phyloP scores from a whole-genome alignment of 2,113 vertebrate species.

The Aptenodytes patagonicus region DNA sequence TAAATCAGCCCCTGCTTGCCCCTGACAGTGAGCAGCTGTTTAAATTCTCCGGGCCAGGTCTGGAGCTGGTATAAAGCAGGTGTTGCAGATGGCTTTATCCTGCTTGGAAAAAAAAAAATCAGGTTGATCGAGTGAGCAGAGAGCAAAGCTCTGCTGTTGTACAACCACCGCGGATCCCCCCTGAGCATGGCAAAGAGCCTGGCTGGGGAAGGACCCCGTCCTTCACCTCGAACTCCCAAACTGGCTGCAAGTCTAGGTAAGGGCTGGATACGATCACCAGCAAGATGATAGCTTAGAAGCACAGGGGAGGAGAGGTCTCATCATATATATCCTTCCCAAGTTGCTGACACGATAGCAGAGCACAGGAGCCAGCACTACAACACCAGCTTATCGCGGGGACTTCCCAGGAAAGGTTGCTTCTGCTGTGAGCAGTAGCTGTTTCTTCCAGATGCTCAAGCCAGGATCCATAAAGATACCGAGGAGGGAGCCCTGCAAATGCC shows the following conservation, averaged over 20 bases:
- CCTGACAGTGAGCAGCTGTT: not conserved
- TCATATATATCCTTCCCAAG: not conserved
- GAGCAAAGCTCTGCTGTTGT: not conserved
- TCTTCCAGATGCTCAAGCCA: not conserved
- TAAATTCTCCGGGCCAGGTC: not conserved
- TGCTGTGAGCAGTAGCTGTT: not conserved
- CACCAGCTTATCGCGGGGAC: not conserved
- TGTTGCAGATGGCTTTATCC: not conserved
- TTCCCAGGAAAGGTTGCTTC: not conserved
- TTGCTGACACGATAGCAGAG: rapidly evolving
- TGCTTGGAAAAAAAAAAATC: not conserved
- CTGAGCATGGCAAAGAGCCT: rapidly evolving
- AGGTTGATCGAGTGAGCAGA: not conserved
- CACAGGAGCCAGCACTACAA: not conserved
- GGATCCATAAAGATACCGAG: not conserved
- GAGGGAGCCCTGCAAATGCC: not conserved
- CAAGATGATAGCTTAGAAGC: not conserved
- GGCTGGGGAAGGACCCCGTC: rapidly evolving
- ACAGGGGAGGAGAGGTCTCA: rapidly evolving
- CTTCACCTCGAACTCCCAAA: not conserved
- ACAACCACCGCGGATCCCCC: rapidly evolving
- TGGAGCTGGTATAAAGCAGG: not conserved
- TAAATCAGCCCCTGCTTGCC: not conserved
- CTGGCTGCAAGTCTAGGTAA: not conserved
- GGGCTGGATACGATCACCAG: not conserved